Evolutionary conservation across 2,888 invertebrate species (phyloP), one percentile per base, ranked within the genome.

Genomic region (Bursaphelenchus okinawaensis): DNA sequence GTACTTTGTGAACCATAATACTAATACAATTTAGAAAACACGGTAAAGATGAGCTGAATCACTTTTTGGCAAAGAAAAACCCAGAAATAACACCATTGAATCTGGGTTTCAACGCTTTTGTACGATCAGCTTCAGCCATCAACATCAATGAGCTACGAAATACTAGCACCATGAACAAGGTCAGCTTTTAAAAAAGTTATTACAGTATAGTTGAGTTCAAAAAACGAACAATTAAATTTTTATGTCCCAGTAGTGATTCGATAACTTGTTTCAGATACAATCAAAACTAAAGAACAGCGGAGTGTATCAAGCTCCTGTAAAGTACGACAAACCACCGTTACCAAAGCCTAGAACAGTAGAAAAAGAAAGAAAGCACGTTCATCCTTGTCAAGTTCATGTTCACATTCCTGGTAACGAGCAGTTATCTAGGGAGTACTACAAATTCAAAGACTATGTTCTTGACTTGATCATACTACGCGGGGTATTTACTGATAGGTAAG

Each of bases 401-500:
- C 9, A 20, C 12, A 12, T 16, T 12, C 56, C 2, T n/a, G 12
- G 16, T 54, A 22, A 22, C 59, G 19, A 3, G 55, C 9, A 16
- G 60, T 24, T 28, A 12, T n/a, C 22, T 16, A 23, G 55, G 26
- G 23, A 56, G 19, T 66, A 66, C 29, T 24, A 24, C n/a, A 50
- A 68, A 24, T 66, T 66, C 40, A 66, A 66, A 12, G 66, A 66
- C 40, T 24, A 63, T 31, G 67, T 68, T 19, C 52, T 66, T 26
- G 57, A 27, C 4, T 40, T 63, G 26, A 69, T 66, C 24, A 23
- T 66, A 16, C 29, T 63, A 8, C 24, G 69, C 20, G 68, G 68
- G 8, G 68, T 66, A 23, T 66, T 68, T 40, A 68, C 63, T 19
- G 57, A 66, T 62, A 27, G 66, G 66, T 67, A 67, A n/a, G 7